phyloP scores from a whole-genome alignment of 2,888 invertebrate genomes.

The Lissonota sp. region DNA sequence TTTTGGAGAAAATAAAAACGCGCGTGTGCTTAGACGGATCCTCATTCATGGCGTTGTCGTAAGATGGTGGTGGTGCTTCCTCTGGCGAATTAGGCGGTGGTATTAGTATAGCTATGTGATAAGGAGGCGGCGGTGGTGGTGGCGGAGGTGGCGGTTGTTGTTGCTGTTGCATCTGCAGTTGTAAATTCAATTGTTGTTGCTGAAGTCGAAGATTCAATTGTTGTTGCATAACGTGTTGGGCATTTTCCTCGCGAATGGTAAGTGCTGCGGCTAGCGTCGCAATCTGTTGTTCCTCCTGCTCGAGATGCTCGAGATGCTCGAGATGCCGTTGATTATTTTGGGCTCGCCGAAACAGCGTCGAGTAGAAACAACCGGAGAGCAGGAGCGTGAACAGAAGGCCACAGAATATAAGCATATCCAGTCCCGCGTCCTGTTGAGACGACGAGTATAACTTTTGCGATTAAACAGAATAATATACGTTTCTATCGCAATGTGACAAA shows the following conservation, averaged over 20 bases:
- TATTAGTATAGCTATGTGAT: conserved; percentile 92
- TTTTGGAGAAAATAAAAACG: conserved; percentile 55
- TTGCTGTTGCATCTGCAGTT: conserved; percentile 61
- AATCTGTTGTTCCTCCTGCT: conserved; percentile 73
- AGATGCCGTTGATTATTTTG: conserved; percentile 68
- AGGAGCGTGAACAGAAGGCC: conserved; percentile 78
- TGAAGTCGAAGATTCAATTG: conserved; percentile 35
- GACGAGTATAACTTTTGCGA: conserved; percentile 15
- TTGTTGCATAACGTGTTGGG: conserved; percentile 26
- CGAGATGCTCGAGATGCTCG: conserved; percentile 62
- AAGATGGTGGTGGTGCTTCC: conserved; percentile 90
- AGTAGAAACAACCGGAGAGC: conserved; percentile 79
- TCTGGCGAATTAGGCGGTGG: conserved; percentile 84
- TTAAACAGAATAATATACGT: not conserved
- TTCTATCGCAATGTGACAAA: not conserved
- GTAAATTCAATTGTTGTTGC: conserved; percentile 36
- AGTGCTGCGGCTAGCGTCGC: conserved; percentile 71
- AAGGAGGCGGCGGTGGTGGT: conserved; percentile 89
- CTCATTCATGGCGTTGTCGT: conserved; percentile 88
- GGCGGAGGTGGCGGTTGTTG: conserved; percentile 63
- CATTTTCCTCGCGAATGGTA: conserved; percentile 39
- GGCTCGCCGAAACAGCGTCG: conserved; percentile 74
- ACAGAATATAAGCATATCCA: conserved; percentile 87
- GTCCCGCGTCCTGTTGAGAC: conserved; percentile 83
- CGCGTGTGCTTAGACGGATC: conserved; percentile 52